Conservation (phyloP, 2,888 invertebrate genomes). For the Globia sparganii region DNA sequence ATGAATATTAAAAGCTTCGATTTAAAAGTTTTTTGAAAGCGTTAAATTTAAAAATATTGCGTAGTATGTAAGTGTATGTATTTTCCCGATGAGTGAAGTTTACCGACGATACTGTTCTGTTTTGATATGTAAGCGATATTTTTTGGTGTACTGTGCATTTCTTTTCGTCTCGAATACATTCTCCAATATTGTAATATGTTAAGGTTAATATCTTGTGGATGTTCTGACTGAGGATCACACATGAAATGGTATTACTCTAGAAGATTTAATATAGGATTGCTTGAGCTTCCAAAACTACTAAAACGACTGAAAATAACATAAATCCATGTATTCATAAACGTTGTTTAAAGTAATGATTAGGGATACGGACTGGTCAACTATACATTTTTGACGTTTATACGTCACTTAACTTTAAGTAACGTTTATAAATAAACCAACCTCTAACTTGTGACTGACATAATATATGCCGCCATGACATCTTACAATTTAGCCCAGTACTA, state of each 20-base stretch:
- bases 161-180: conserved; percentile 74
- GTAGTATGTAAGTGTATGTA: conserved; percentile 75
- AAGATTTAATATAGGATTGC: not conserved
- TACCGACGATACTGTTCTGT: conserved; percentile 43
- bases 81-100: conserved; percentile 61
- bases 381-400: no score
- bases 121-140: conserved; percentile 51
- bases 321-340: no score
- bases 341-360: no score
- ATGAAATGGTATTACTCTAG: no score
- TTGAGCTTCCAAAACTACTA: not conserved
- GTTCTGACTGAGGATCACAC: conserved; percentile 35
- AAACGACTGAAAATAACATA: not conserved
- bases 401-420: no score
- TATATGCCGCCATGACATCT: not conserved
- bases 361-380: no score
- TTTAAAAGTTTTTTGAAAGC: conserved; percentile 69
- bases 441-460: not conserved
- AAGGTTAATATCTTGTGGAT: conserved; percentile 36
- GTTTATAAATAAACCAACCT: no score
- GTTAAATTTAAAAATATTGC: conserved; percentile 71
- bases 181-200: conserved; percentile 61
- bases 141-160: conserved; percentile 57
- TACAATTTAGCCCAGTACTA: not conserved
- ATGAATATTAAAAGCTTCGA: conserved; percentile 77